Base-by-base conservation (phyloP, 35 echinoderm and acorn worm species). In the Ophiothrix spiculata region DNA sequence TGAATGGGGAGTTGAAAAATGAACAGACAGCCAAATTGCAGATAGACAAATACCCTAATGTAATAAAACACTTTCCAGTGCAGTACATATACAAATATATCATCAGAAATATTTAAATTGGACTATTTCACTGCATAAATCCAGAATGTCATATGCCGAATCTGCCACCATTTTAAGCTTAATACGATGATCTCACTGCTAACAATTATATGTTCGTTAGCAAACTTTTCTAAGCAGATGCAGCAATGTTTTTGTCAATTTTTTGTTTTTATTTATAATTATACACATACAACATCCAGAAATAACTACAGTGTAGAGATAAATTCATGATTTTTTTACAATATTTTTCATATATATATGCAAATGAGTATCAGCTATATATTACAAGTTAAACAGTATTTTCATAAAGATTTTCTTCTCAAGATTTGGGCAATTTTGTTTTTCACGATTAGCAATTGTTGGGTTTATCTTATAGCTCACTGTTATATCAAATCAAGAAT, bases 11-110 rank as follows among this genome's bases (percentile, higher is more conserved):
- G 23, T 69, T 69, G 60, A 69, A 69, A 69, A 15, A 69, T 11
- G 45, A 12, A 25, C 29, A 25, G 1, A 69, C 60, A 25, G 29
- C 60, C 29, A 69, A 69, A 69, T 69, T n/a, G 60, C 60, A 69
- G 23, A 69, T 69, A 2, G 60, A 69, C 60, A 69, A n/a, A 69
- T 69, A n/a, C 60, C 60, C 60, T 69, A 69, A 15, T 25, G 60
- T 69, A 69, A 69, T 69, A 69, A 69, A 69, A 69, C 60, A 69
- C 3, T 69, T 69, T 69, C 60, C 29, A 25, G 29, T 28, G 29
- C 60, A 69, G 23, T 69, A 69, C 60, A 69, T 69, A 69, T 69
- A 69, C 60, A 69, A 69, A 69, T 69, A 69, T 69, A 69, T 69
- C 17, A 69, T 69, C 2, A 69, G 23, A 69, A 69, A 69, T 6